These are phyloP conservation scores for Trypoxylon attenuatum DNA, from an alignment of 2,888 invertebrate genomes.

Conservation along the genomic window DNA sequence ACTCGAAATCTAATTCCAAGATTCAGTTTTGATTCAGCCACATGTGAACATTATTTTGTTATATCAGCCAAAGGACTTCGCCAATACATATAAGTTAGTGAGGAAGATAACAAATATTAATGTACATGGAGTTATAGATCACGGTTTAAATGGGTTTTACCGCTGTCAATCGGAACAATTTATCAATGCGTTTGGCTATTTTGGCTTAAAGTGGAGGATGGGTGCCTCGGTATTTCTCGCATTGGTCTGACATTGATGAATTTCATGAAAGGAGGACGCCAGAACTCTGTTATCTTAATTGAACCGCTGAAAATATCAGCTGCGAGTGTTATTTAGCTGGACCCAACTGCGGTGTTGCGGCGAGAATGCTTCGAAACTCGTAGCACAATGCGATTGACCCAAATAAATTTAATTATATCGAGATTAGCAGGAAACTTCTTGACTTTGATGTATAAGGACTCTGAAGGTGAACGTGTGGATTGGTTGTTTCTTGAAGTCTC, in stretches of 20 bases:
- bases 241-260: background rate
- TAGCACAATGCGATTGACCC: background rate
- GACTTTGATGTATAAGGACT: too few species aligned
- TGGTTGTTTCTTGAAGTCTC: too few species aligned
- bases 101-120: too few species aligned
- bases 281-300: background rate
- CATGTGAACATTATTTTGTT: too few species aligned
- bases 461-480: too few species aligned
- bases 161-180: background rate
- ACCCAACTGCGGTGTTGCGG: background rate
- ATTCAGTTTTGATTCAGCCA: too few species aligned
- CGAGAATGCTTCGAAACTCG: background rate
- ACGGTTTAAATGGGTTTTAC: background rate
- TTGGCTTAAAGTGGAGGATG: background rate
- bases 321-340: background rate
- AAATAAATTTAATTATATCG: background rate
- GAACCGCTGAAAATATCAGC: background rate
- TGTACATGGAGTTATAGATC: background rate
- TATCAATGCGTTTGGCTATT: background rate
- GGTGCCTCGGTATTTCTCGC: background rate
- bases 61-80: too few species aligned
- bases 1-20: too few species aligned
- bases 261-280: background rate
- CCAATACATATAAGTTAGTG: too few species aligned
- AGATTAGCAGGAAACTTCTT: too few species aligned